A percentile compares a stretch with the other conserved stretches of the same genome.
phyloP scores from a whole-genome alignment of 1,140 invertebrate genomes.

The Araneus ventricosus region DNA sequence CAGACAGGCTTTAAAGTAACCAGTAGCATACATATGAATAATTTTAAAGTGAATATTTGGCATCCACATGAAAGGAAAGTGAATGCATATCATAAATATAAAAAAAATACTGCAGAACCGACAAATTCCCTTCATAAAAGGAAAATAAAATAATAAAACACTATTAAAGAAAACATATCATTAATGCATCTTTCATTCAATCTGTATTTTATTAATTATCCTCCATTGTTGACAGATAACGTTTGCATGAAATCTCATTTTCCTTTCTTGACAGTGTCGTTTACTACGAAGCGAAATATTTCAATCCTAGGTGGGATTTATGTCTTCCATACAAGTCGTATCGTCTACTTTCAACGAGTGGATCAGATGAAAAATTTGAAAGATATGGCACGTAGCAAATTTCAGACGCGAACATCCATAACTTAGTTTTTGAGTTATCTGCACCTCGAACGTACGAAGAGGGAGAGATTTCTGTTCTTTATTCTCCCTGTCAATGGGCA shows the following conservation, averaged over 20 bases:
- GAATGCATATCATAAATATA: too few species aligned
- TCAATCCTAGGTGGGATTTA: slow-evolving; percentile 20
- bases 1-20: too few species aligned
- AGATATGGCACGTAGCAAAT: slow-evolving; percentile 28
- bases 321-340: neutral
- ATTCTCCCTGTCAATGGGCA: slow-evolving; percentile 5
- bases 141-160: too few species aligned
- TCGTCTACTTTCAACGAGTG: neutral
- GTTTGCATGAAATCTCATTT: neutral
- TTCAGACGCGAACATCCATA: slow-evolving; percentile 30
- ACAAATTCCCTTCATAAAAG: too few species aligned
- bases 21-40: too few species aligned
- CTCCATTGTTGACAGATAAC: too few species aligned
- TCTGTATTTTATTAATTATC: too few species aligned
- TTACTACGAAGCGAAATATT: neutral
- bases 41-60: too few species aligned
- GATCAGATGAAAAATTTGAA: slow-evolving; percentile 17
- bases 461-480: neutral
- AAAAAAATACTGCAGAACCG: too few species aligned
- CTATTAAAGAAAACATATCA: too few species aligned
- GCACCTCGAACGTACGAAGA: neutral
- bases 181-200: too few species aligned
- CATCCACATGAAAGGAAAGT: too few species aligned
- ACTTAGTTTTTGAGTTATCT: slow-evolving; percentile 37
- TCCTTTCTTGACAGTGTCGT: neutral